These are phyloP conservation scores for Taurulus bubalis DNA, from an alignment of 2,113 vertebrate genomes.

Conservation along the genomic window DNA sequence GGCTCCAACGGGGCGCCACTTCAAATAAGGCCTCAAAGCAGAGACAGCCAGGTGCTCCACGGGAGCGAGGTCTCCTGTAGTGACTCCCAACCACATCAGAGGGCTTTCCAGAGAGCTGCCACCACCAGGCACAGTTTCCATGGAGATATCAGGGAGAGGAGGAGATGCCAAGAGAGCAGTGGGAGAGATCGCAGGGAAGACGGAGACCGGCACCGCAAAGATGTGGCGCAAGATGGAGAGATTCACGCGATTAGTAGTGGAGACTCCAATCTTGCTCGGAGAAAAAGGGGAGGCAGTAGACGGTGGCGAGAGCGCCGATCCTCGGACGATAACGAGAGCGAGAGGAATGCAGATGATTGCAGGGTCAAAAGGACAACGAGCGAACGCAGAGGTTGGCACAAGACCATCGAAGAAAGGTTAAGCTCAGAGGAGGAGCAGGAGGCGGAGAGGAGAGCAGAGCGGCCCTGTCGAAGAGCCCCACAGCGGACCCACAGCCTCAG, in stretches of 20 bases:
- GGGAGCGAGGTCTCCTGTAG: conserved; percentile 66
- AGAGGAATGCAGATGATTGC: conserved; percentile 21
- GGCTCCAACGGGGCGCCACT: conserved; percentile 60
- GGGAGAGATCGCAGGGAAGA: conserved; percentile 61
- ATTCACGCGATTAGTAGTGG: conserved; percentile 39
- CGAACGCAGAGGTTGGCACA: conserved; percentile 47
- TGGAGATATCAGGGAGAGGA: conserved; percentile 72
- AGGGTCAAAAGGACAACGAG: conserved; percentile 59
- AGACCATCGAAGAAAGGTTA: conserved; percentile 54
- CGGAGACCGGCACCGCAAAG: conserved; percentile 45
- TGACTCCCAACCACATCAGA: conserved; percentile 70
- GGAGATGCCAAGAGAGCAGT: conserved; percentile 51
- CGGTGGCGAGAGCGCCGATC: conserved; percentile 24
- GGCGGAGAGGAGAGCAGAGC: conserved; percentile 56
- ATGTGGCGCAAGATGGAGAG: conserved; percentile 23
- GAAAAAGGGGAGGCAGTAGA: conserved; percentile 44
- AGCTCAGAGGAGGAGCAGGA: conserved; percentile 74
- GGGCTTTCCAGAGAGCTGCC: conserved; percentile 69
- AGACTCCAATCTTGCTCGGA: conserved; percentile 18
- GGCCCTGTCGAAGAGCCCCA: conserved; percentile 41
- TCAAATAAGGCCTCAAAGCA: conserved; percentile 65
- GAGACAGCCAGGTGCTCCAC: conserved; percentile 64
- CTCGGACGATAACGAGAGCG: conserved; percentile 16
- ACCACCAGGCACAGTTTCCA: conserved; percentile 79
- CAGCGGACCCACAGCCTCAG: conserved; percentile 72